Percentiles rank a stretch among this genome's conserved stretches.
Conservation (phyloP, 1,140 invertebrate genomes). For the Lucilia cuprina region DNA sequence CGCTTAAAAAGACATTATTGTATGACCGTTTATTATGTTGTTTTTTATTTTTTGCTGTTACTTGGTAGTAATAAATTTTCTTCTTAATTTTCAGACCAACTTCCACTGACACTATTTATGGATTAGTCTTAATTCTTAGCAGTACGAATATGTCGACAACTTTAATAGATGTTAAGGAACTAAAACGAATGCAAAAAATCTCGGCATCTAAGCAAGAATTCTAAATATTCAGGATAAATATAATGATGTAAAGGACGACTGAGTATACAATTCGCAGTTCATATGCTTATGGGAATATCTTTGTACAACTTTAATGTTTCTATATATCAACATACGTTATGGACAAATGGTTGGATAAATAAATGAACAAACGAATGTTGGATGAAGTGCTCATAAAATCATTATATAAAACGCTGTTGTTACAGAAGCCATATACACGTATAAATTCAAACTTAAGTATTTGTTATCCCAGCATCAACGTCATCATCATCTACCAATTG, state of each 20-base stretch:
- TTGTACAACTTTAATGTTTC: no score
- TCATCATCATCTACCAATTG: not conserved
- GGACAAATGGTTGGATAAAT: no score
- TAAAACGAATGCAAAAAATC: not conserved
- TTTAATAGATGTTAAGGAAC: not conserved
- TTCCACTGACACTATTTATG: no score
- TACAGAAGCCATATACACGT: not conserved
- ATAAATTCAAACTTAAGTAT: not conserved
- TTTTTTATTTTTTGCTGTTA: not conserved
- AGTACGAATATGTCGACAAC: not conserved
- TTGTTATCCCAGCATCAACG: not conserved
- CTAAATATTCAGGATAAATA: not conserved
- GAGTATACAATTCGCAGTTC: no score
- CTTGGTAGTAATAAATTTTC: not conserved
- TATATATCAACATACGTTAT: no score
- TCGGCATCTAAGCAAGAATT: not conserved
- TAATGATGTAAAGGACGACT: not conserved
- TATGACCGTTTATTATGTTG: not conserved
- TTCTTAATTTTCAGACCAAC: no score
- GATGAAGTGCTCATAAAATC: not conserved
- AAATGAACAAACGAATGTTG: no score
- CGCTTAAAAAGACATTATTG: conserved; percentile 30
- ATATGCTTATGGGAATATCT: no score
- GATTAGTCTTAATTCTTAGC: not conserved
- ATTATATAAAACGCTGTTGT: not conserved